Percentiles rank a stretch among this genome's conserved stretches.
Conservation (phyloP, 2,797 vertebrate species). For the Harpagifer antarcticus region DNA sequence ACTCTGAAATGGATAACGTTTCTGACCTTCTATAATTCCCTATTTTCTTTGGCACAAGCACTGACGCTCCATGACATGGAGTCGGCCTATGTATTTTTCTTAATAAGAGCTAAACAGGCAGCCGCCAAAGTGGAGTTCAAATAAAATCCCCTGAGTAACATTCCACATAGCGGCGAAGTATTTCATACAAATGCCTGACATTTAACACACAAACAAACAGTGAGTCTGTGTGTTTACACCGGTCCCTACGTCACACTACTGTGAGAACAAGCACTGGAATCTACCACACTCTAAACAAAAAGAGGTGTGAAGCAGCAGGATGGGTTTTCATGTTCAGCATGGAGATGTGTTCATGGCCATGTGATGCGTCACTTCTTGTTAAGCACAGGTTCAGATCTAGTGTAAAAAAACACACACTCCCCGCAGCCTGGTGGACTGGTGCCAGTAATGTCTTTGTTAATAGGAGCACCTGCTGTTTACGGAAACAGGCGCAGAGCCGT, state of each 20-base stretch:
- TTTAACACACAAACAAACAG: slow-evolving; percentile 51
- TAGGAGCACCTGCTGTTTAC: slow-evolving; percentile 81
- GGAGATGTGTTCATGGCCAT: slow-evolving; percentile 11
- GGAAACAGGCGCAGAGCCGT: slow-evolving; percentile 60
- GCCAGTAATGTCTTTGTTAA: slow-evolving; percentile 50
- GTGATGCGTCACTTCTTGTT: slow-evolving; percentile 38
- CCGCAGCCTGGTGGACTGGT: slow-evolving; percentile 48
- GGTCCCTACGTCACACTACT: slow-evolving; percentile 30
- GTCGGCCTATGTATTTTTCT: slow-evolving; percentile 40
- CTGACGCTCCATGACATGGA: slow-evolving; percentile 21
- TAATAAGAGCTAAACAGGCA: slow-evolving; percentile 40
- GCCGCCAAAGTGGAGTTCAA: slow-evolving; percentile 14
- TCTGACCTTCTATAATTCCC: slow-evolving; percentile 37
- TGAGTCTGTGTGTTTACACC: slow-evolving; percentile 32
- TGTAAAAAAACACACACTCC: slow-evolving; percentile 56
- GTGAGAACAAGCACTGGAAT: slow-evolving; percentile 50
- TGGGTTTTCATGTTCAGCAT: slow-evolving; percentile 24
- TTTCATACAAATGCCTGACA: slow-evolving; percentile 65
- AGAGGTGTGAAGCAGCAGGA: slow-evolving; percentile 4
- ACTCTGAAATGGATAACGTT: slow-evolving; percentile 4
- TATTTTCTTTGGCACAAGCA: slow-evolving; percentile 57
- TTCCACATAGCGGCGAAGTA: slow-evolving; percentile 55
- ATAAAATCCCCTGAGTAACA: slow-evolving; percentile 52
- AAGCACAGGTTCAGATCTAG: slow-evolving; percentile 49
- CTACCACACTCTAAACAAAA: slow-evolving; percentile 32